A percentile compares a stretch with the other conserved stretches of the same genome.
Conservation (phyloP, 35 echinoderm and acorn worm genomes). For the Ophiothrix spiculata region DNA sequence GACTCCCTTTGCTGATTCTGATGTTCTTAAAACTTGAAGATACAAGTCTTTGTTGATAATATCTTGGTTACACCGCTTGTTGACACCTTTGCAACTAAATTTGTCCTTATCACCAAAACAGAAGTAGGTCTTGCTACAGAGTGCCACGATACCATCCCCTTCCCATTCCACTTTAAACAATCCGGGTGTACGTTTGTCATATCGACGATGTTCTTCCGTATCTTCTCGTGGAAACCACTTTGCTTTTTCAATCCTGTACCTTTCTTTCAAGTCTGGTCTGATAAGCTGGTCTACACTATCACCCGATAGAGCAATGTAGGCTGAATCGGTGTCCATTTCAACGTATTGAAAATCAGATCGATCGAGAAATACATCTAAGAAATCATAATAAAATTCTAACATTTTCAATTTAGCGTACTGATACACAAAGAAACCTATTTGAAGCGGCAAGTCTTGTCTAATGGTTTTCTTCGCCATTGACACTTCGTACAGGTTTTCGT, state of each 20-base stretch:
- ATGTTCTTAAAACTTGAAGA: not conserved
- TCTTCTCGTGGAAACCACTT: constrained; percentile 46
- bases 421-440: constrained; percentile 49
- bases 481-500: constrained; percentile 17
- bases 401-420: constrained; percentile 49
- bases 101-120: constrained; percentile 34
- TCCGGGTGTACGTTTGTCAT: constrained; percentile 49
- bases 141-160: constrained; percentile 22
- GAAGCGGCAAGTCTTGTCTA: constrained; percentile 36
- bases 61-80: constrained; percentile 20
- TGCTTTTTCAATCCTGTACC: constrained; percentile 10
- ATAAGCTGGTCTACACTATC: constrained; percentile 26
- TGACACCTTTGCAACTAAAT: constrained; percentile 21
- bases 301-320: constrained; percentile 28
- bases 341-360: constrained; percentile 35
- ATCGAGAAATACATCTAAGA: constrained; percentile 18
- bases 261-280: constrained; percentile 24
- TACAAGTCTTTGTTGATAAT: constrained; percentile 1
- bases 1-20: not conserved
- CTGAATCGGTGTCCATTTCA: constrained; percentile 49
- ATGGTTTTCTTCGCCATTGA: constrained; percentile 8
- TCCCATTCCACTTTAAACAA: constrained; percentile 53
- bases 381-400: constrained; percentile 61
- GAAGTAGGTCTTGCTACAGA: constrained; percentile 39
- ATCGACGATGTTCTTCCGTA: not conserved